Base-by-base conservation (phyloP, 2,888 invertebrate species). In the Apamea sordens region DNA sequence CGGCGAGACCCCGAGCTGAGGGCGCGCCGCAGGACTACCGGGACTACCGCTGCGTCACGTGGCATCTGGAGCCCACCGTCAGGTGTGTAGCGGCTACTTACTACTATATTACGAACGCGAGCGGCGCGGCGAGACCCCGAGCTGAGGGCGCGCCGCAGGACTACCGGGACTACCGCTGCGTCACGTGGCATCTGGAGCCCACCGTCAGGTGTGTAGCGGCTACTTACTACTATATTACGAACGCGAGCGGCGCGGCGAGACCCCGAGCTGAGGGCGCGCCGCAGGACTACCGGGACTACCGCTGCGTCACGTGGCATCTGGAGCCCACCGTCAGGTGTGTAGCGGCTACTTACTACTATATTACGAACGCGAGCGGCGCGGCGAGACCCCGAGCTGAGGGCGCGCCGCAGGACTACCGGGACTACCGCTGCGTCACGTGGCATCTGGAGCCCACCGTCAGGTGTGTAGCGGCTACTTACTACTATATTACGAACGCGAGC, bases 41-140 rank as follows among this genome's bases (percentile, higher is more conserved):
- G 0, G 84, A 59, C 79, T 81, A 81, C 69, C 80, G 76, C 81
- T 76, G 81, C 18, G 77, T 76, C 36, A 97, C 98, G 89, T 97
- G 98, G 80, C 98, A 98, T 8, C 79, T 81, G 0, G 80, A 81
- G 94, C 99, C 99, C 36, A 99, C 99, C 63, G 71, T 70, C 10
- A 15, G 69, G 69, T 70, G 0, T 0, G 50, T 10, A 2, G 69
- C n/a, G n/a, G n/a, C n/a, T n/a, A n/a, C n/a, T n/a, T n/a, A n/a
- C n/a, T n/a, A n/a, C n/a, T n/a, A n/a, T n/a, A n/a, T n/a, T n/a
- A n/a, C 36, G 0, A 2, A 2, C 44, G 47, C 47, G 47, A 4
- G 13, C 83, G 86, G 72, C 15, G 63, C 68, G 13, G 59, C 41
- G 0, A 15, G 77, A 0, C 7, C 50, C 0, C n/a, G 80, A 0